Base-by-base conservation (phyloP, 2,797 vertebrate species). In the Melanotaenia boesemani region DNA sequence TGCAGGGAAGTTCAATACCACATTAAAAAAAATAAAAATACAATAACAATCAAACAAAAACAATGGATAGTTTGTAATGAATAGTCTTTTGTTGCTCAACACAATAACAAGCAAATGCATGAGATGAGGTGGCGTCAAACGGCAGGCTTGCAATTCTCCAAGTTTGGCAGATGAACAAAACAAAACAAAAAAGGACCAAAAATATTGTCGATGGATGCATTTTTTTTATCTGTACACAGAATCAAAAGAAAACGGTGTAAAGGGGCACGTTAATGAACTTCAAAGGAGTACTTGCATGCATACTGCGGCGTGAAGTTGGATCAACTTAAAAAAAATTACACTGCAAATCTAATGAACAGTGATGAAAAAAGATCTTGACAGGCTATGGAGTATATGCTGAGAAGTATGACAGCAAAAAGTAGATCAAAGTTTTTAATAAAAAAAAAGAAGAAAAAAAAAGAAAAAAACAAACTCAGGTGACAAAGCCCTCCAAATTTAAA, bases 1-100 rank as follows among this genome's bases (percentile, higher is more conserved):
- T 99, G 98, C 98, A 99, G 95, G 96, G 90, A 91, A 95, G 94
- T 95, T 96, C 95, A 96, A 96, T 95, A 96, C 95, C 96, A 95
- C 86, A 95, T 97, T 97, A 91, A n/a, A n/a, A 44, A 18, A 46
- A 46, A 46, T 5, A 46, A 46, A 46, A 46, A 46, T 5, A 18
- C 7, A 36, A 36, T 9, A 48, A 41, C 39, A 41, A 88, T 80
- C 94, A 67, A 32, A 54, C 3, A 44, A 68, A 95, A 90, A 84
- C 93, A 93, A 95, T 95, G 95, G 94, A 95, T 76, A 84, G 84
- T 96, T 90, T 81, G 81, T 95, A 90, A 96, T 96, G 95, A 92
- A 94, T 37, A 87, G 85, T 96, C 94, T 96, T 95, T 96, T 95
- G 94, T 95, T 96, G 95, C 93, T 95, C 95, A 97, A 92, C 94